These are phyloP conservation scores for Montifringilla adamsi DNA, from an alignment of 2,113 vertebrate genomes.

Conservation along the genomic window DNA sequence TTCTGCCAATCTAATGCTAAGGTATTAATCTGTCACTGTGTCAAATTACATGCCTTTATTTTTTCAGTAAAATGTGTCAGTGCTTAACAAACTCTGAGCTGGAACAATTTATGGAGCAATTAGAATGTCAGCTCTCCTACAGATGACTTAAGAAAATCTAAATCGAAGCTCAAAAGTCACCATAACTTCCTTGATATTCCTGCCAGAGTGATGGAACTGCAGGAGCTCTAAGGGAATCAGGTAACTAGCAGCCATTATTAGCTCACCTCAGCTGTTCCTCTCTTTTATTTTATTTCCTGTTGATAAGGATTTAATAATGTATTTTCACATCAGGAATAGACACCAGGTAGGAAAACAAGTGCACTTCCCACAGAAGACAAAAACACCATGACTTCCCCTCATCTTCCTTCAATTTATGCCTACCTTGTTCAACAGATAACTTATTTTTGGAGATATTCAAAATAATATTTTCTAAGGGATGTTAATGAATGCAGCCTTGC, in stretches of 20 bases:
- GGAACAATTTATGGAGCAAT: conserved; percentile 69
- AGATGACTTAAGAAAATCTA: conserved; percentile 65
- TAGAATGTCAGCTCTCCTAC: conserved; percentile 65
- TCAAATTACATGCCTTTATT: conserved; percentile 69
- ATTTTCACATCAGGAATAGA: background rate
- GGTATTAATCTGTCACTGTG: conserved; percentile 73
- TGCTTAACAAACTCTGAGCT: conserved; percentile 68
- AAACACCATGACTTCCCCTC: background rate
- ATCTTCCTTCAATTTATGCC: background rate
- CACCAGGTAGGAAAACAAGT: background rate
- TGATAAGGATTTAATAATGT: background rate
- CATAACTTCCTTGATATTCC: conserved; percentile 61
- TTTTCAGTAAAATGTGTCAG: conserved; percentile 64
- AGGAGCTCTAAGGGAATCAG: conserved; percentile 1
- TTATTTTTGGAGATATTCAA: background rate
- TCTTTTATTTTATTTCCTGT: conserved; percentile 10
- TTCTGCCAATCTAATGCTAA: conserved; percentile 64
- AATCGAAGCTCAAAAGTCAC: conserved; percentile 60
- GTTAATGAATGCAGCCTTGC: background rate
- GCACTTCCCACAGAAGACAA: background rate
- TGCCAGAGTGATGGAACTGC: conserved; percentile 43
- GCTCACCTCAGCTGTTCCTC: background rate
- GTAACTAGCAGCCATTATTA: conserved; percentile 6
- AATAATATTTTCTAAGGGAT: background rate
- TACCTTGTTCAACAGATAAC: background rate